Conservation (phyloP, 2,888 invertebrate genomes). For the Ichneumon xanthorius region DNA sequence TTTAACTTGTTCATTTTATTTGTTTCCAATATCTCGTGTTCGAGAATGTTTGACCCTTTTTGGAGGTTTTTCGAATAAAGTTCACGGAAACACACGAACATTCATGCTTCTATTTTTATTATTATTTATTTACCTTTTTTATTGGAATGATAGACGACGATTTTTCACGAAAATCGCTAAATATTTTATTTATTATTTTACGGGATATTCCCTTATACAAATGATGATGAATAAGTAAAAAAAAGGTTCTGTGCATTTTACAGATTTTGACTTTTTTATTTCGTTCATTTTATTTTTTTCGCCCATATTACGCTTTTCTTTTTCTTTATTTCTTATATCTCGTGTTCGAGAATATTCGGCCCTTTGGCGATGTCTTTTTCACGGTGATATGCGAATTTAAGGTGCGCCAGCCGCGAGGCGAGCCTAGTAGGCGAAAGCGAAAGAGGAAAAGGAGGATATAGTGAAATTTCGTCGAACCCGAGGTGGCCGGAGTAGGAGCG, state of each 20-base stretch:
- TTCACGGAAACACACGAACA: too few relatives aligned
- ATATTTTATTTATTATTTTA: too few relatives aligned
- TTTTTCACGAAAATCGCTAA: too few relatives aligned
- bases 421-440: constrained; percentile 29
- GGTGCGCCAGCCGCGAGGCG: constrained; percentile 57
- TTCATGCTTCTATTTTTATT: too few relatives aligned
- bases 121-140: too few relatives aligned
- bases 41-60: too few relatives aligned
- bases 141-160: too few relatives aligned
- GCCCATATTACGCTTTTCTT: neutral
- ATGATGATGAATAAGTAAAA: too few relatives aligned
- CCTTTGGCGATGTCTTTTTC: constrained; percentile 62
- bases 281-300: neutral
- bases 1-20: too few relatives aligned
- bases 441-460: constrained; percentile 29
- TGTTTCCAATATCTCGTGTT: too few relatives aligned
- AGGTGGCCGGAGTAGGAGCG: constrained; percentile 67
- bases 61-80: too few relatives aligned
- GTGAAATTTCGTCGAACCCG: constrained; percentile 64
- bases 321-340: constrained; percentile 41
- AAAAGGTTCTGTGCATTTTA: neutral
- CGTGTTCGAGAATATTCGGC: constrained; percentile 11
- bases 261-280: neutral
- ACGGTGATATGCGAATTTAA: constrained; percentile 65
- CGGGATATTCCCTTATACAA: too few relatives aligned